Percentiles rank a stretch among this genome's conserved stretches.
phyloP scores from a whole-genome alignment of 2,888 invertebrate genomes.

The Pediacus dermestoides region DNA sequence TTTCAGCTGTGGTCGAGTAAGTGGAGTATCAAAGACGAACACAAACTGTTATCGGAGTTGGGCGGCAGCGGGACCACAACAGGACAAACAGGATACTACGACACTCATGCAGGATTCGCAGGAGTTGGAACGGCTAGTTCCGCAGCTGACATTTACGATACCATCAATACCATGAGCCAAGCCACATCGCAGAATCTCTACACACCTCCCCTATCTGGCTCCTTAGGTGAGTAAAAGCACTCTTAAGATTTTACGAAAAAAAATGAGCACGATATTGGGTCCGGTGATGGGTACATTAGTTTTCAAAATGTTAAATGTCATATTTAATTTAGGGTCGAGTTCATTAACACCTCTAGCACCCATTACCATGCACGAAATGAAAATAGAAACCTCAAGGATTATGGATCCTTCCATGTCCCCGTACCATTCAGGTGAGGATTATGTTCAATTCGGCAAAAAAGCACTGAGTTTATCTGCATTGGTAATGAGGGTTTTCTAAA shows the following conservation, averaged over 20 bases:
- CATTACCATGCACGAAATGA: conserved; percentile 73
- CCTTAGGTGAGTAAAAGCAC: conserved; percentile 58
- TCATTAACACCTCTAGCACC: conserved; percentile 70
- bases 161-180: conserved; percentile 69
- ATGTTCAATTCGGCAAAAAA: too few relatives aligned
- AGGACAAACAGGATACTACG: conserved; percentile 54
- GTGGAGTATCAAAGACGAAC: conserved; percentile 90
- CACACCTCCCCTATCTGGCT: conserved; percentile 70
- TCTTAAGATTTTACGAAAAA: too few relatives aligned
- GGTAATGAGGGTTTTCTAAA: too few relatives aligned
- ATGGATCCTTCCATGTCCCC: conserved; percentile 66
- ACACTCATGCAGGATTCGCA: conserved; percentile 56
- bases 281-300: conserved; percentile 5
- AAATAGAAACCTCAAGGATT: conserved; percentile 59
- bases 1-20: conserved; percentile 77
- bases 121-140: conserved; percentile 52
- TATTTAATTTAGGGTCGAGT: conserved; percentile 53
- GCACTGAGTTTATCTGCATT: too few relatives aligned
- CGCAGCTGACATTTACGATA: conserved; percentile 60
- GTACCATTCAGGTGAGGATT: conserved; percentile 65
- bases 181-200: conserved; percentile 70
- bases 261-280: conserved; percentile 6
- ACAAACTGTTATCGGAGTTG: conserved; percentile 80
- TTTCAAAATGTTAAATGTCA: conserved; percentile 2
- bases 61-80: conserved; percentile 57